Conservation (phyloP, 2,888 invertebrate genomes). For the Aricia artaxerxes region DNA sequence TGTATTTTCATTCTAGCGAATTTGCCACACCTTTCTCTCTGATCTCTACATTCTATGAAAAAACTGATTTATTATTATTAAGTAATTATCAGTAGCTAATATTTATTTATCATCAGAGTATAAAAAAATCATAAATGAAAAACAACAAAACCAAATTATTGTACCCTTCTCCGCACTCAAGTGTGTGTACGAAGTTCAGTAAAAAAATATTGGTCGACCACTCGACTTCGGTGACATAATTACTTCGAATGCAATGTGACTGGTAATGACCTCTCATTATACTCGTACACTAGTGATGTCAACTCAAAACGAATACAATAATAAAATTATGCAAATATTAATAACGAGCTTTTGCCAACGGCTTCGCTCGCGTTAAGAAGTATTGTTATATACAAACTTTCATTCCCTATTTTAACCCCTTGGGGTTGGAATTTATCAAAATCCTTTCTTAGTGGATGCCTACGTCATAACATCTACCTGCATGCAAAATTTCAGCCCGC, state of each 20-base stretch:
- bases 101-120: not conserved
- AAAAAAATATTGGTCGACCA: constrained; percentile 8
- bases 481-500: too few relatives aligned
- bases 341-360: too few relatives aligned
- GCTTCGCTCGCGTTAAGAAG: too few relatives aligned
- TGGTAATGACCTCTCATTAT: constrained; percentile 17
- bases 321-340: too few relatives aligned
- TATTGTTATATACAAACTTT: too few relatives aligned
- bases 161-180: not conserved
- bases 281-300: not conserved
- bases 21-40: too few relatives aligned
- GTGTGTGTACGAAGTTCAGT: not conserved
- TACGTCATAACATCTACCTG: too few relatives aligned
- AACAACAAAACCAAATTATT: not conserved
- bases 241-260: not conserved
- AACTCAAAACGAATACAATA: not conserved
- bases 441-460: too few relatives aligned
- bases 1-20: too few relatives aligned
- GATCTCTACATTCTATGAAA: too few relatives aligned
- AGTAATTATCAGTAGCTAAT: not conserved
- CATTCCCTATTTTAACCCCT: too few relatives aligned
- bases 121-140: not conserved
- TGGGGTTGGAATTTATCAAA: too few relatives aligned
- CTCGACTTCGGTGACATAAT: constrained; percentile 8
- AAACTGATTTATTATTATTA: not conserved